These are phyloP conservation scores for Sebastes oblongus DNA, from an alignment of 2,797 vertebrate species.

Conservation along the genomic window DNA sequence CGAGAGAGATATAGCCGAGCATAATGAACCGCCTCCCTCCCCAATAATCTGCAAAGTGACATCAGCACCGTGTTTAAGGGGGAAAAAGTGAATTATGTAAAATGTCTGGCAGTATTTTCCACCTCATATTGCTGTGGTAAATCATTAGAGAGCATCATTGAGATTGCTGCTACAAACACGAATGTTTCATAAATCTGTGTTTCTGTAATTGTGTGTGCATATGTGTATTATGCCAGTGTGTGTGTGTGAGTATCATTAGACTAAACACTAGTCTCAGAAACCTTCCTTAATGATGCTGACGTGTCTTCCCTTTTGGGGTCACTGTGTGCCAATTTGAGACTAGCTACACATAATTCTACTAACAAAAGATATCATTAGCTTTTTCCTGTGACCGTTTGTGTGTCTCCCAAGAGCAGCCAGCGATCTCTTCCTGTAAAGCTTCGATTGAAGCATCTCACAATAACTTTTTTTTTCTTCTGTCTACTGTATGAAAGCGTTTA, in stretches of 20 bases:
- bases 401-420: conserved; percentile 11
- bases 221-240: conserved; percentile 5
- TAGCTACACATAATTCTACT: conserved; percentile 23
- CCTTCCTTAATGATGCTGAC: conserved; percentile 43
- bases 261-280: conserved; percentile 12
- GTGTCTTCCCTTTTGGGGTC: conserved; percentile 32
- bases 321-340: conserved; percentile 38
- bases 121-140: conserved; percentile 79
- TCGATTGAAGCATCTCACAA: conserved; percentile 17
- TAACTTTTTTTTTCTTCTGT: not conserved
- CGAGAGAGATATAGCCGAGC: conserved; percentile 49
- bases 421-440: not conserved
- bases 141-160: conserved; percentile 77
- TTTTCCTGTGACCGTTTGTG: conserved; percentile 27
- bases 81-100: conserved; percentile 79
- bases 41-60: conserved; percentile 77
- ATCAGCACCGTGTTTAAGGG: conserved; percentile 72
- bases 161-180: conserved; percentile 58
- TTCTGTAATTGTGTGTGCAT: conserved; percentile 36
- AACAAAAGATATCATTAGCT: conserved; percentile 28
- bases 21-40: conserved; percentile 73
- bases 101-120: conserved; percentile 73
- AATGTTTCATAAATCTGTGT: conserved; percentile 75
- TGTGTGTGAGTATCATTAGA: conserved; percentile 37
- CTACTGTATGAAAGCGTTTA: not conserved